Base-by-base conservation (phyloP, 2,888 invertebrate species). In the Pheosia tremula region DNA sequence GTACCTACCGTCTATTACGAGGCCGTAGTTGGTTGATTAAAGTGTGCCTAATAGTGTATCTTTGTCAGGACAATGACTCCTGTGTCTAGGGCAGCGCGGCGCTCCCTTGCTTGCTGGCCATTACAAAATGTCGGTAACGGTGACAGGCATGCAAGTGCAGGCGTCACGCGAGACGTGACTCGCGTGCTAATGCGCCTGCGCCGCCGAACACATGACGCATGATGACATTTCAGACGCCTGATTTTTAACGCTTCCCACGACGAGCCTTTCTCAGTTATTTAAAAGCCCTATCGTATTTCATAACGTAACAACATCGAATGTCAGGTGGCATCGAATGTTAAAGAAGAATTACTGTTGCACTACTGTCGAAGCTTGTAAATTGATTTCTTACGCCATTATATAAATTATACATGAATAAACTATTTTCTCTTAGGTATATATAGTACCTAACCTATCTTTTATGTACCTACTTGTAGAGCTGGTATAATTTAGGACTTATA, bases 81-180 rank as follows among this genome's bases (percentile, higher is more conserved):
- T 68, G 67, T 66, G 84, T 85, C 81, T 87, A 89, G 86, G 85
- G 84, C 86, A 77, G 68, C 79, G 82, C 9, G 36, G 52, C 85
- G 84, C 85, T 87, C 85, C 85, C 84, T 84, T 80, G 67, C 70
- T 71, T 80, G 67, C 70, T 71, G 62, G 72, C 76, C 83, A 80
- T 90, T 88, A 90, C 90, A 87, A 89, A 88, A 89, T 84, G 87
- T 86, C 81, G 81, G 85, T 90, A 91, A 89, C 90, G 88, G 91
- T 86, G 86, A 81, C 83, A 74, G 62, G 60, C 69, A 58, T 57
- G 66, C 65, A 24, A 24, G 24, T 24, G 66, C 72, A 68, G 72
- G 70, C 72, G 74, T 67, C 77, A 71, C 66, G 54, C n/a, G 68
- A 67, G 61, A 88, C 89, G 90, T 89, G 90, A 83, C 69, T 43